These are phyloP conservation scores for Mechanitis messenoides DNA, from an alignment of 2,888 invertebrate species.

Conservation along the genomic window DNA sequence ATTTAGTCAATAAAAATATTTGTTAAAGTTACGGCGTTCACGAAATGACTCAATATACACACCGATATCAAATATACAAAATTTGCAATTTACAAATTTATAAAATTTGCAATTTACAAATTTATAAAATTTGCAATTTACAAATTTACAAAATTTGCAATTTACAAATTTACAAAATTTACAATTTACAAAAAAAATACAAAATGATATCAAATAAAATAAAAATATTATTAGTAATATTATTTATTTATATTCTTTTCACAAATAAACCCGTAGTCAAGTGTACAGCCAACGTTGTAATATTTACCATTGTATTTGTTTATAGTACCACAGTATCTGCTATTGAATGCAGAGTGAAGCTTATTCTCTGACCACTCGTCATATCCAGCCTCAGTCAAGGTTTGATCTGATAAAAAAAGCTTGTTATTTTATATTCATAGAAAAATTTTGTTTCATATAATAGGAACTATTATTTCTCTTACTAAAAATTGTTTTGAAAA, in stretches of 20 bases:
- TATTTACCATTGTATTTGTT: conserved; percentile 47
- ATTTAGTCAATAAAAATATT: too few species aligned
- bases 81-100: too few species aligned
- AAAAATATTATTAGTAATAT: neutral
- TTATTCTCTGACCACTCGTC: conserved; percentile 47
- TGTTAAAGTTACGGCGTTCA: too few species aligned
- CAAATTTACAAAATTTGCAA: too few species aligned
- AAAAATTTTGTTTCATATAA: too few species aligned
- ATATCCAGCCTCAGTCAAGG: conserved; percentile 53
- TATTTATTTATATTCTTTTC: conserved; percentile 42
- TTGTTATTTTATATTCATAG: too few species aligned
- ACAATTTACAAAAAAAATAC: neutral
- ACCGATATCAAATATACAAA: too few species aligned
- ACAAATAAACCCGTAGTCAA: conserved; percentile 46
- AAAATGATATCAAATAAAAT: neutral
- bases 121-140: too few species aligned
- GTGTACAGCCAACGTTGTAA: conserved; percentile 47
- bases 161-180: too few species aligned
- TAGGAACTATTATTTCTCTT: conserved; percentile 30
- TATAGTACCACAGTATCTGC: conserved; percentile 51
- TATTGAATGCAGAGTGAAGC: conserved; percentile 45
- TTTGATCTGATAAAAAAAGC: conserved; percentile 45
- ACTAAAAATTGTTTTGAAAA: conserved; percentile 59
- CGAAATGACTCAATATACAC: too few species aligned
- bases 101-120: too few species aligned